Percentiles rank a stretch among this genome's conserved stretches.
Conservation (phyloP, 2,797 vertebrate genomes). For the Poecilia velifera region DNA sequence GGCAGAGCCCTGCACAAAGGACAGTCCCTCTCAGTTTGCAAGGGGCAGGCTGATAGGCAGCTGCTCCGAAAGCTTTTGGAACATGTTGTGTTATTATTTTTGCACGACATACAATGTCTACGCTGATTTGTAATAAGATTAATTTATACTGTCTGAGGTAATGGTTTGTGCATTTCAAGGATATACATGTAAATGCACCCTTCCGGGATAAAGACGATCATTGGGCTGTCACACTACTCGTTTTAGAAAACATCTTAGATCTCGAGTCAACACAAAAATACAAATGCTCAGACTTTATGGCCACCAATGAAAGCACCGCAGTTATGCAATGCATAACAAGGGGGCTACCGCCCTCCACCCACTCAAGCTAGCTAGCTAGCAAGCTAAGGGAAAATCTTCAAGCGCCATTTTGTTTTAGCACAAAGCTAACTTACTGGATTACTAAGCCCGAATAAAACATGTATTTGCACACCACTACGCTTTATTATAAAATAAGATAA, state of each 20-base stretch:
- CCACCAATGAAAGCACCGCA: constrained; percentile 65
- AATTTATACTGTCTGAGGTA: constrained; percentile 28
- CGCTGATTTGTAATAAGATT: constrained; percentile 30
- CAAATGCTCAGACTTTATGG: constrained; percentile 47
- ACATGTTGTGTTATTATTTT: not conserved
- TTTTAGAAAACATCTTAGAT: not conserved
- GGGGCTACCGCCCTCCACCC: constrained; percentile 76
- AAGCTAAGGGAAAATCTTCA: constrained; percentile 59
- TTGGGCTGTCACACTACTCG: not conserved
- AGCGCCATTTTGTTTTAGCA: constrained; percentile 82
- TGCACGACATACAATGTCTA: constrained; percentile 34
- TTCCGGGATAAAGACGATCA: not conserved
- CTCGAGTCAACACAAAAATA: constrained; percentile 20
- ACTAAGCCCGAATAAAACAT: not conserved
- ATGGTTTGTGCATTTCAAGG: not conserved
- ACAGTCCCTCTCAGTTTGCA: constrained; percentile 16
- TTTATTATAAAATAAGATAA: accelerated
- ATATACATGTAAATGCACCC: not conserved
- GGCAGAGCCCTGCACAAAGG: constrained; percentile 31
- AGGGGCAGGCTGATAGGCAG: not conserved
- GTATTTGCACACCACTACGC: accelerated
- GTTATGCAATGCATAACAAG: constrained; percentile 70
- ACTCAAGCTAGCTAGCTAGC: constrained; percentile 75
- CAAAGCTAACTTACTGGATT: constrained; percentile 56
- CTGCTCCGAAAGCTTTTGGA: not conserved